Conservation (phyloP, 2,888 invertebrate genomes). For the Mechanitis messenoides region DNA sequence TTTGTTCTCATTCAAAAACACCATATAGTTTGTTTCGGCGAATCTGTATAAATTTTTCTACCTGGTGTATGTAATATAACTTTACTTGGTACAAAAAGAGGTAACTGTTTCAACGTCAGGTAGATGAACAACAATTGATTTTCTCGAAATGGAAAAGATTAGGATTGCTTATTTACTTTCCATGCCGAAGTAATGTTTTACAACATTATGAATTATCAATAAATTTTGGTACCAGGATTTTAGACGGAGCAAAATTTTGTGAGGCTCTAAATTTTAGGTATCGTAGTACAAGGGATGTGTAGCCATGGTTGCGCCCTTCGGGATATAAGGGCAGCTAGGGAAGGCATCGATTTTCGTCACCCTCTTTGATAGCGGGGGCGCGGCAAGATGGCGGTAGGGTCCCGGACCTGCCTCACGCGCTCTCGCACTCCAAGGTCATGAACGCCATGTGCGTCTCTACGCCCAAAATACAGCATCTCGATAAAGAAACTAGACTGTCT, state of each 20-base stretch:
- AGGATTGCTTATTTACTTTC: background rate
- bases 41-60: constrained; percentile 12
- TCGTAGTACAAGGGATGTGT: constrained; percentile 39
- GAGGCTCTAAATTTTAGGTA: constrained; percentile 7
- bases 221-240: too few relatives aligned
- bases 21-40: constrained; percentile 13
- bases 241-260: background rate
- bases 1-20: constrained; percentile 13
- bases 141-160: background rate
- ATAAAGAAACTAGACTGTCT: constrained; percentile 45
- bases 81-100: constrained; percentile 11
- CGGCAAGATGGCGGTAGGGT: constrained; percentile 67
- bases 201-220: too few relatives aligned
- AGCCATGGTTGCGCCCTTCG: constrained; percentile 58
- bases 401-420: constrained; percentile 72
- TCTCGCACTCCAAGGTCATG: constrained; percentile 61
- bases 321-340: constrained; percentile 60
- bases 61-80: constrained; percentile 7
- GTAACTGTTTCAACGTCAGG: constrained; percentile 15
- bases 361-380: constrained; percentile 48
- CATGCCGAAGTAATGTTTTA: too few relatives aligned
- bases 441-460: constrained; percentile 57
- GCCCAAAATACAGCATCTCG: constrained; percentile 68
- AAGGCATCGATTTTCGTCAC: constrained; percentile 73
- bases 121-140: constrained; percentile 6